Percentiles rank a stretch among this genome's conserved stretches.
Conservation (phyloP, 2,888 invertebrate genomes). For the Ypsolopha sequella region DNA sequence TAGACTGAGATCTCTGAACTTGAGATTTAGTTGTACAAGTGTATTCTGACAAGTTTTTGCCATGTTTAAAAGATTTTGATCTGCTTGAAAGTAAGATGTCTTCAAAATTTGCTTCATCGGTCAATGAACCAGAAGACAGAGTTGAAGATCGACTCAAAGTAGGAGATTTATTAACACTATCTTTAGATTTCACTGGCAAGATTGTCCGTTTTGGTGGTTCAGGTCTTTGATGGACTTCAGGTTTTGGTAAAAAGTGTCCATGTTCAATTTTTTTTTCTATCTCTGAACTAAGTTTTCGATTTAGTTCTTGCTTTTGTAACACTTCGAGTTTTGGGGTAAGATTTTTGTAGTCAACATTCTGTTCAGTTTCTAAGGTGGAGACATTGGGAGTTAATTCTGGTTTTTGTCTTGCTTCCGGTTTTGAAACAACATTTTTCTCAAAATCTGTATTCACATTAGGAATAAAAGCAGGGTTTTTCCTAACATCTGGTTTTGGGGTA, state of each 20-base stretch:
- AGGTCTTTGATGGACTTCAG: constrained; percentile 12
- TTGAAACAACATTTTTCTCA: constrained; percentile 31
- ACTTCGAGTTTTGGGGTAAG: too few relatives aligned
- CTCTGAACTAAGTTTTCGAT: too few relatives aligned
- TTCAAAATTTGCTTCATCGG: constrained; percentile 58
- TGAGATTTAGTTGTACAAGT: constrained; percentile 28
- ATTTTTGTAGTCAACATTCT: too few relatives aligned
- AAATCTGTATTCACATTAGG: constrained; percentile 4
- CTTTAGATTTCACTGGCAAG: constrained; percentile 19
- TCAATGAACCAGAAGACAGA: constrained; percentile 52
- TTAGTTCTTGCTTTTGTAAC: too few relatives aligned
- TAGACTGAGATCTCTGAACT: constrained; percentile 38
- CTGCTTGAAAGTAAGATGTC: constrained; percentile 58
- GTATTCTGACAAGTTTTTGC: constrained; percentile 23
- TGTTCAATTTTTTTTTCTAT: too few relatives aligned
- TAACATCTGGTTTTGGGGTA: constrained; percentile 12
- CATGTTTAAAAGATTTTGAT: constrained; percentile 55
- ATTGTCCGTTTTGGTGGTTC: constrained; percentile 39
- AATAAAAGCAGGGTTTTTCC: constrained; percentile 15
- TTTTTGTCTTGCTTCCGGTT: constrained; percentile 21
- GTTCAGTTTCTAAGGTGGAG: too few relatives aligned
- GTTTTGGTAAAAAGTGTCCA: too few relatives aligned
- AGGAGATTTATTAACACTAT: constrained; percentile 16
- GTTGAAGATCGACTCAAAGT: constrained; percentile 42
- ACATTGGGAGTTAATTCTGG: too few relatives aligned